These are phyloP conservation scores for Slavum lentiscoides DNA, from an alignment of 2,888 invertebrate species.

Conservation along the genomic window DNA sequence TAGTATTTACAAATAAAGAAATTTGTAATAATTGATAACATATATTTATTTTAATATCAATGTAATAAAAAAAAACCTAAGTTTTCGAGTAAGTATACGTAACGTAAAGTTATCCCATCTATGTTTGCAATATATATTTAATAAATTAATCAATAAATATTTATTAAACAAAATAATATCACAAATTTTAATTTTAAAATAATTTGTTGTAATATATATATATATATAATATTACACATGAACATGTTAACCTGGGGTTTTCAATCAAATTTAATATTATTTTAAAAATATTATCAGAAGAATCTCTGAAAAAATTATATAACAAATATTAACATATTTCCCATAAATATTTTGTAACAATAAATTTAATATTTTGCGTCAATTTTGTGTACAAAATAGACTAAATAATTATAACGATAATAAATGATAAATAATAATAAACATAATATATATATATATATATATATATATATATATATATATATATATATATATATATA, in stretches of 20 bases:
- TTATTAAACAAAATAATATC: conserved; percentile 45
- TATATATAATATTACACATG: background rate
- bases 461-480: conserved; percentile 30
- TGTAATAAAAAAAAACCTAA: conserved; percentile 20
- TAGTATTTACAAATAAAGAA: conserved; percentile 14
- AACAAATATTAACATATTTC: conserved; percentile 7
- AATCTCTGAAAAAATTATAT: background rate
- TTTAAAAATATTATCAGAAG: background rate
- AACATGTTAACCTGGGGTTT: background rate
- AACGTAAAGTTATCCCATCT: conserved; percentile 2
- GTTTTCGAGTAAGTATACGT: too few species aligned
- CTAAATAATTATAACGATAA: conserved; percentile 26
- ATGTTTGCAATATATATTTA: conserved; percentile 13
- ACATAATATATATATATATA: background rate
- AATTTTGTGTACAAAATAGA: conserved; percentile 21
- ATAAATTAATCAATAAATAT: conserved; percentile 13
- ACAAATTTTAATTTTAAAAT: conserved; percentile 28
- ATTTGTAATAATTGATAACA: background rate
- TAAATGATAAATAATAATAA: conserved; percentile 20
- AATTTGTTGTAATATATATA: background rate
- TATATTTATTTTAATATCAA: background rate
- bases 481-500: background rate
- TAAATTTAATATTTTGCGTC: background rate
- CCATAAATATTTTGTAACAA: conserved; percentile 34
- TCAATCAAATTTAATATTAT: conserved; percentile 14